phyloP scores from a whole-genome alignment of 2,113 vertebrate species.

The Cottus gobio region DNA sequence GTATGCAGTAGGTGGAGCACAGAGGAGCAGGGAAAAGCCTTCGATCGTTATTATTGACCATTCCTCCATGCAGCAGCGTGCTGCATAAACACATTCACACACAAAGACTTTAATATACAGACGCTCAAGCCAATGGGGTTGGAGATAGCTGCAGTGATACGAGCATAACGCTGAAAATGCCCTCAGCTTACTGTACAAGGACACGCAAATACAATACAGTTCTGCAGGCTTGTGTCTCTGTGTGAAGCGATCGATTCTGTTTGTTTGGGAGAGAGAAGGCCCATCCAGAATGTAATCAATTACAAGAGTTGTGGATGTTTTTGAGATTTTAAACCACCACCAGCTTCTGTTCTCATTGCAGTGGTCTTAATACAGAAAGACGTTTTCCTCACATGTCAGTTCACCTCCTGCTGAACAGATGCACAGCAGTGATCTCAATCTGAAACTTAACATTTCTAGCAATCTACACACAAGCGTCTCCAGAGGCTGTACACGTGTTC shows the following conservation, averaged over 20 bases:
- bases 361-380: neutral
- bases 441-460: neutral
- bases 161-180: slow-evolving; percentile 31
- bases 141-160: slow-evolving; percentile 45
- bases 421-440: neutral
- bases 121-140: slow-evolving; percentile 30
- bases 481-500: too few relatives aligned
- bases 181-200: slow-evolving; percentile 52
- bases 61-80: slow-evolving; percentile 54
- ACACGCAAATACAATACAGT: slow-evolving; percentile 24
- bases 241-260: slow-evolving; percentile 24
- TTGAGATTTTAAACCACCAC: neutral
- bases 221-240: slow-evolving; percentile 28
- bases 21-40: slow-evolving; percentile 62
- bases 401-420: neutral
- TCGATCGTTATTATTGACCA: slow-evolving; percentile 81
- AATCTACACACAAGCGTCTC: neutral
- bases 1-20: slow-evolving; percentile 73
- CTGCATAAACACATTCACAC: slow-evolving; percentile 64
- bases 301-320: neutral
- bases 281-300: slow-evolving; percentile 7
- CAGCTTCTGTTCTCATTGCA: neutral
- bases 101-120: slow-evolving; percentile 44
- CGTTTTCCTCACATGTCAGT: neutral
- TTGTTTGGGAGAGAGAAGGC: slow-evolving; percentile 1